These are phyloP conservation scores for Ctenoplectra terminalis DNA, from an alignment of 1,140 invertebrate genomes.

Conservation along the genomic window DNA sequence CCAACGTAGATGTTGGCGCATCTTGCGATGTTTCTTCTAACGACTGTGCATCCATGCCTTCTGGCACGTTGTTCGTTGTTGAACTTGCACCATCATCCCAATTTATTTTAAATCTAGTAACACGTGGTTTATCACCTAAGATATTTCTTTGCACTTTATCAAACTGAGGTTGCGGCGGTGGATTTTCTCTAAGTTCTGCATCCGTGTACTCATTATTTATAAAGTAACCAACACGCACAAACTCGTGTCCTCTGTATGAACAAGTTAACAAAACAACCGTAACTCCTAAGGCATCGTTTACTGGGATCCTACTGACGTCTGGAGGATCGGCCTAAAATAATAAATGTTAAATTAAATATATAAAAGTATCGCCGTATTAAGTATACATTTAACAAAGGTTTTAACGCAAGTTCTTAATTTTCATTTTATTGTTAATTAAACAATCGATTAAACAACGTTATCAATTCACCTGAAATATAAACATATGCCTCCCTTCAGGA, in stretches of 20 bases:
- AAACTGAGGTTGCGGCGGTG: conserved; percentile 95
- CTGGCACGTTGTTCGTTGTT: conserved; percentile 70
- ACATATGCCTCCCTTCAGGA: conserved; percentile 98
- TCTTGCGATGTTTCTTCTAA: conserved; percentile 78
- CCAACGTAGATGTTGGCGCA: conserved; percentile 75
- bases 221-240: conserved; percentile 99
- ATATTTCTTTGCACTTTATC: conserved; percentile 98
- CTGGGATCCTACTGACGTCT: conserved; percentile 95
- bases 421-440: background rate
- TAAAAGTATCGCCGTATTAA: conserved; percentile 12
- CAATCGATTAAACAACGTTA: background rate
- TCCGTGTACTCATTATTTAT: conserved; percentile 99
- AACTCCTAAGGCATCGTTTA: conserved; percentile 97
- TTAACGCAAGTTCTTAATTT: background rate
- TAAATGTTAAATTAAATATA: background rate
- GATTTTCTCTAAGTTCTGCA: conserved; percentile 96
- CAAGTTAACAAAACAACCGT: conserved; percentile 98
- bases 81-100: conserved; percentile 91
- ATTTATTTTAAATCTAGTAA: conserved; percentile 98
- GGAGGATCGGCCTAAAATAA: conserved; percentile 94
- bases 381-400: background rate
- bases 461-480: conserved; percentile 93
- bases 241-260: conserved; percentile 96
- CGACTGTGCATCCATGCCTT: conserved; percentile 75
- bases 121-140: conserved; percentile 95